These are phyloP conservation scores for Theonella swinhoei DNA, from an alignment of 37 sponge, comb jelly and placozoan genomes.

Conservation along the genomic window DNA sequence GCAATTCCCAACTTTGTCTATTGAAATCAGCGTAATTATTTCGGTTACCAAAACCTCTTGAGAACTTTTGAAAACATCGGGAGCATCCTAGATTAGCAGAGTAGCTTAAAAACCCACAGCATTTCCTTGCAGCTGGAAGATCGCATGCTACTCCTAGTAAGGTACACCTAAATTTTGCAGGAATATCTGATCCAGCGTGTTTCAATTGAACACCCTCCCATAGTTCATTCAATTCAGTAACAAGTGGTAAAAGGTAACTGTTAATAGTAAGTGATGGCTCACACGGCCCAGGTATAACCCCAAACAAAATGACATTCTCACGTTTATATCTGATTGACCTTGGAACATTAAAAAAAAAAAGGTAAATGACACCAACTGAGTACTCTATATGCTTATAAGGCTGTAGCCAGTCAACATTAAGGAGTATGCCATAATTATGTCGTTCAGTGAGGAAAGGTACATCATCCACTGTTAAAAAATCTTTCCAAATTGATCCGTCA, in stretches of 20 bases:
- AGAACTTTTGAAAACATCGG: conserved; percentile 40
- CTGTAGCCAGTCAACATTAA: conserved; percentile 38
- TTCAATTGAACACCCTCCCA: conserved; percentile 26
- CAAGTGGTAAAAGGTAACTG: conserved; percentile 23
- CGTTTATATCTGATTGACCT: conserved; percentile 21
- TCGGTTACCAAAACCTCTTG: conserved; percentile 10
- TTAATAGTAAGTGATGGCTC: conserved; percentile 27
- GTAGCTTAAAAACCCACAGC: conserved; percentile 44
- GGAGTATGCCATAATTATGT: not conserved
- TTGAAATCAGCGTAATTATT: conserved; percentile 32
- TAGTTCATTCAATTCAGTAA: conserved; percentile 18
- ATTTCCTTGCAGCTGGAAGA: conserved; percentile 32
- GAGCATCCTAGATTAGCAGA: conserved; percentile 34
- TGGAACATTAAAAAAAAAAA: conserved; percentile 28
- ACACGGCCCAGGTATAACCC: conserved; percentile 36
- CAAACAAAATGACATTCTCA: conserved; percentile 22
- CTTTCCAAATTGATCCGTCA: not conserved
- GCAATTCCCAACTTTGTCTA: conserved; percentile 10
- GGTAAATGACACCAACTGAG: conserved; percentile 31
- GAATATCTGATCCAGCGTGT: not conserved
- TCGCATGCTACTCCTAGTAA: conserved; percentile 43
- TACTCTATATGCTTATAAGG: conserved; percentile 15
- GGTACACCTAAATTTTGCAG: conserved; percentile 3
- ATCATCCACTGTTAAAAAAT: not conserved
- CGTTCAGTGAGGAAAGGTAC: not conserved